Evolutionary conservation across 2,113 vertebrate species (phyloP).

Genomic region (Notarius lentiginosus): DNA sequence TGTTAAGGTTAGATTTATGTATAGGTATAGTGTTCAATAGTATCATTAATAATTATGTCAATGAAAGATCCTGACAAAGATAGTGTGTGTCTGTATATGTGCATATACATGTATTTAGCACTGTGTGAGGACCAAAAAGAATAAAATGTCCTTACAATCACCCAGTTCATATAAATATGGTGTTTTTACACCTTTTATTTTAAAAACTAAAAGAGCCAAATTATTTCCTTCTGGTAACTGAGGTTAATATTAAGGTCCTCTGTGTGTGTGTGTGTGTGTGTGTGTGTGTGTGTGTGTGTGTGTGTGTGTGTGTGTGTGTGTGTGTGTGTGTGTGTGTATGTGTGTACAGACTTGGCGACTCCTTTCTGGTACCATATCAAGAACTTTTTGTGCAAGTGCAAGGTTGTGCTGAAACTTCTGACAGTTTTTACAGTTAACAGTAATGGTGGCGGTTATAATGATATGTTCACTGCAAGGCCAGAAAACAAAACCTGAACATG

Average conservation of each 20-base stretch:
- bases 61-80: background rate
- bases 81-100: background rate
- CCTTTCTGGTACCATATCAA: background rate
- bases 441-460: conserved; percentile 48
- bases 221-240: background rate
- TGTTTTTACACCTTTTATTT: background rate
- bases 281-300: no score
- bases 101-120: background rate
- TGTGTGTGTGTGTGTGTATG: background rate
- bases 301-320: no score
- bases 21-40: background rate
- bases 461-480: conserved; percentile 26
- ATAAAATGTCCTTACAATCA: background rate
- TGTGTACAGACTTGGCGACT: background rate
- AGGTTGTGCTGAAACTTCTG: background rate
- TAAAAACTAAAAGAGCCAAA: background rate
- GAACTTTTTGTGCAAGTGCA: background rate
- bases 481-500: background rate
- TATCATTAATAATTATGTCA: background rate
- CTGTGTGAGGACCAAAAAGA: background rate
- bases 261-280: background rate
- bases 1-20: background rate
- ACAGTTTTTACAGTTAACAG: conserved; percentile 36
- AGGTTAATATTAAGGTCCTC: background rate
- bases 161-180: background rate